Conservation (phyloP, 2,797 vertebrate genomes). For the Danio jaintianensis region DNA sequence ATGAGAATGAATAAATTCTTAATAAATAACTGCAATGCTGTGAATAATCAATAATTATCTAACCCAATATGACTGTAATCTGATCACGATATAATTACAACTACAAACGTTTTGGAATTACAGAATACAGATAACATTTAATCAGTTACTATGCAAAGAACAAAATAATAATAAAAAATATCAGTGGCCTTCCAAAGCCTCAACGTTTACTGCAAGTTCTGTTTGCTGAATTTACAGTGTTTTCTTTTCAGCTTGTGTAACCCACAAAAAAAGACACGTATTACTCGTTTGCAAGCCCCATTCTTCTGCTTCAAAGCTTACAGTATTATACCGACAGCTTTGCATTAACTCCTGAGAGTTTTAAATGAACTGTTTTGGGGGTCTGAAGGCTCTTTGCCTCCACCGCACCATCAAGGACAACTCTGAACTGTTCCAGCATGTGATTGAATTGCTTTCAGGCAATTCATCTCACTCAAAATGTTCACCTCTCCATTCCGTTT, state of each 20-base stretch:
- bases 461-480: constrained; percentile 64
- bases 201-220: background rate
- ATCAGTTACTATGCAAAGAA: no score
- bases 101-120: no score
- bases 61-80: no score
- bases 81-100: no score
- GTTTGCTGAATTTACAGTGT: background rate
- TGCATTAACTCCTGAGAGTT: constrained; percentile 27
- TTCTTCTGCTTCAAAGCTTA: constrained; percentile 15
- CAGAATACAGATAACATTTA: no score
- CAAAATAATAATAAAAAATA: no score
- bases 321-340: constrained; percentile 1
- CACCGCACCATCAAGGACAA: constrained; percentile 65
- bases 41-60: no score
- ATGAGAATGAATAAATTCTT: no score
- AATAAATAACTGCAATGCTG: no score
- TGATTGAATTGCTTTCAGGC: constrained; percentile 71
- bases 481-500: constrained; percentile 64
- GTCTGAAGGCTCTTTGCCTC: constrained; percentile 50
- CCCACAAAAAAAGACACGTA: background rate
- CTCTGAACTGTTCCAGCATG: constrained; percentile 60
- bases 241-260: background rate
- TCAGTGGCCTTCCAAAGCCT: no score
- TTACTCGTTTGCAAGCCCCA: constrained; percentile 11
- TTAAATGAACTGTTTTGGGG: constrained; percentile 37